Evolutionary conservation across 2,113 vertebrate genomes (phyloP), one percentile per base, ranked within the genome.

Genomic region (Otocyon megalotis): DNA sequence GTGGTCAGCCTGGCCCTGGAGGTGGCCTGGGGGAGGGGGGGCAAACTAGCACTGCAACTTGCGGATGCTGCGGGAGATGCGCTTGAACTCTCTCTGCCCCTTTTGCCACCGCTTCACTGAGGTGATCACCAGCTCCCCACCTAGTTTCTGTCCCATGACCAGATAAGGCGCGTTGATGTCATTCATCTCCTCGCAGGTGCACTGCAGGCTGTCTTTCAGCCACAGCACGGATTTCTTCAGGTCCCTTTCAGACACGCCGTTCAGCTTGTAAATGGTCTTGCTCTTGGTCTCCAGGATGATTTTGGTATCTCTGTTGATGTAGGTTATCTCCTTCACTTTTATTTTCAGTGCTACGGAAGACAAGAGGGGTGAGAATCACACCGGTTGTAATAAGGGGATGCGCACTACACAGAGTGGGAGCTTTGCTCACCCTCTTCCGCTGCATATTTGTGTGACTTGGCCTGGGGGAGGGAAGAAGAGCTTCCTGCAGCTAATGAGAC

Each of bases 271-370:
- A 96, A 99, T 99, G 97, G 99, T 99, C 98, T 99, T 99, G 98
- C 99, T 99, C 98, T 99, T 99, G 98, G 99, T 99, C 98, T 99
- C 99, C 0, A 99, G 99, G 88, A 99, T 99, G 98, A 99, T 99
- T 97, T 99, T 99, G 98, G 99, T 99, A 98, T 99, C 99, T 9
- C 99, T 99, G 94, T 99, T 99, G 98, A 99, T 99, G 99, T 99
- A 99, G 92, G 99, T 99, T 98, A 99, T 99, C 99, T 99, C 99
- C 98, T 99, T 99, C 86, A 99, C 99, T 99, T 99, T 99, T 98
- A 99, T 99, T 99, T 99, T 99, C 98, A 99, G 98, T 62, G 99
- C 99, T 99, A 95, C 60, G 85, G 85, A 97, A 91, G 96, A 95
- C 0, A 28, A 98, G 81, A 65, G 69, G 81, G 50, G 92, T 86